Conservation (phyloP, 37 sponge, comb jelly and placozoan species). For the Amphimedon queenslandica region DNA sequence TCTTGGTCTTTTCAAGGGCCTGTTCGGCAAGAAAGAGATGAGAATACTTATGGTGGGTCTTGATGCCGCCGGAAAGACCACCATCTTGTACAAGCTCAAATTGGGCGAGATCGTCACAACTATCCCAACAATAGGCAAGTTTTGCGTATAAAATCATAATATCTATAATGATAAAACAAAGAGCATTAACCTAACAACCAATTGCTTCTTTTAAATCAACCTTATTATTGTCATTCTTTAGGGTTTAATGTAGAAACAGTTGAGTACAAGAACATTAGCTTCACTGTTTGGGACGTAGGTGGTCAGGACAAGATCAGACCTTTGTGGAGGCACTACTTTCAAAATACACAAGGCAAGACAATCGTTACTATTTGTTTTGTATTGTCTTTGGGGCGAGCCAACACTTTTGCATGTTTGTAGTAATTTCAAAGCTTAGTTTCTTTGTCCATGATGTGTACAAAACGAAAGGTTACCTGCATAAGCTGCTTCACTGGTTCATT, state of each 20-base stretch:
- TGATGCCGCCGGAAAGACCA: slow-evolving; percentile 99
- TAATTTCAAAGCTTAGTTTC: too few relatives aligned
- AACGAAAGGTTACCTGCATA: too few relatives aligned
- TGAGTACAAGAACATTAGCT: slow-evolving; percentile 98
- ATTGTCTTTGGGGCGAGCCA: too few relatives aligned
- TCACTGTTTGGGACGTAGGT: slow-evolving; percentile 99
- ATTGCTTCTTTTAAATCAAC: background rate
- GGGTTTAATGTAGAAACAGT: slow-evolving; percentile 97
- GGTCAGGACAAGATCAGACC: slow-evolving; percentile 99
- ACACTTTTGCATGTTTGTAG: too few relatives aligned
- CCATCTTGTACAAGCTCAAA: slow-evolving; percentile 98
- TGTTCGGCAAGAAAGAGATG: slow-evolving; percentile 99
- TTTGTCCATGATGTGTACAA: too few relatives aligned
- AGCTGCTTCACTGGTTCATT: too few relatives aligned
- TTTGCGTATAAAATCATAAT: too few relatives aligned
- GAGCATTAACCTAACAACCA: background rate
- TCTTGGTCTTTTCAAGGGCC: slow-evolving; percentile 78
- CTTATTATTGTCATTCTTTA: background rate
- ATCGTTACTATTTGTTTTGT: too few relatives aligned
- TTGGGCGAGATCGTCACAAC: slow-evolving; percentile 99
- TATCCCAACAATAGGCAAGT: slow-evolving; percentile 94
- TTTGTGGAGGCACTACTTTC: slow-evolving; percentile 99
- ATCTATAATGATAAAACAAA: background rate
- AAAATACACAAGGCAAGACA: slow-evolving; percentile 95
- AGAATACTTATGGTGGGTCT: slow-evolving; percentile 98